Evolutionary conservation across 2,797 vertebrate genomes (phyloP).

Genomic region (Danio choprae): DNA sequence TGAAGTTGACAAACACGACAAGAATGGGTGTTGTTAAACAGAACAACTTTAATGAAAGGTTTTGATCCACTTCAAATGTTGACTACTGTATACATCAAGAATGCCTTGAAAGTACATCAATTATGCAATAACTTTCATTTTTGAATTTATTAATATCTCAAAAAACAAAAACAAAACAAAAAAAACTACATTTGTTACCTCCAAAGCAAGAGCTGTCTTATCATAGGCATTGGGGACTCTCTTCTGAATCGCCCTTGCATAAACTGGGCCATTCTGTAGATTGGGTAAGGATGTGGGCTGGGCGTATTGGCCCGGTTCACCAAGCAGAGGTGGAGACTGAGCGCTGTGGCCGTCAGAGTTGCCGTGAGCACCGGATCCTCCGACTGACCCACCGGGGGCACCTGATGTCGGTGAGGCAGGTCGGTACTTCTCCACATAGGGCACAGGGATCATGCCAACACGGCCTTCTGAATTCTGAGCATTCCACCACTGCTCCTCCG

Average conservation of each 20-base stretch:
- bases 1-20: too few species aligned
- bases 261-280: conserved; percentile 98
- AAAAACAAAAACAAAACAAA: not conserved
- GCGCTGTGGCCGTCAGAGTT: conserved; percentile 86
- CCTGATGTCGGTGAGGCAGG: conserved; percentile 86
- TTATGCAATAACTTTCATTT: too few species aligned
- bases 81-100: too few species aligned
- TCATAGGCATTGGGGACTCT: conserved; percentile 99
- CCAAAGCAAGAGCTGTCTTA: conserved; percentile 98
- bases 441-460: conserved; percentile 97
- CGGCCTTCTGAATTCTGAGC: conserved; percentile 93
- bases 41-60: too few species aligned
- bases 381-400: conserved; percentile 77
- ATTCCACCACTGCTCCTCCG: conserved; percentile 99
- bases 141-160: too few species aligned
- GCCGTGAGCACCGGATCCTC: conserved; percentile 72
- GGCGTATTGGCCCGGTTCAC: conserved; percentile 97
- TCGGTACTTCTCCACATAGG: conserved; percentile 97
- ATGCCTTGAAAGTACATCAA: too few species aligned
- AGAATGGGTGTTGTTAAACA: too few species aligned
- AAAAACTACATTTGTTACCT: conserved; percentile 83
- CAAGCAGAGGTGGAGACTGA: conserved; percentile 84
- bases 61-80: too few species aligned
- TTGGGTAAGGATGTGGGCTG: conserved; percentile 98
- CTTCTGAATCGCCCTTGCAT: conserved; percentile 98